Evolutionary conservation across 2,888 invertebrate species (phyloP).

Genomic region (Zeuzera pyrina): DNA sequence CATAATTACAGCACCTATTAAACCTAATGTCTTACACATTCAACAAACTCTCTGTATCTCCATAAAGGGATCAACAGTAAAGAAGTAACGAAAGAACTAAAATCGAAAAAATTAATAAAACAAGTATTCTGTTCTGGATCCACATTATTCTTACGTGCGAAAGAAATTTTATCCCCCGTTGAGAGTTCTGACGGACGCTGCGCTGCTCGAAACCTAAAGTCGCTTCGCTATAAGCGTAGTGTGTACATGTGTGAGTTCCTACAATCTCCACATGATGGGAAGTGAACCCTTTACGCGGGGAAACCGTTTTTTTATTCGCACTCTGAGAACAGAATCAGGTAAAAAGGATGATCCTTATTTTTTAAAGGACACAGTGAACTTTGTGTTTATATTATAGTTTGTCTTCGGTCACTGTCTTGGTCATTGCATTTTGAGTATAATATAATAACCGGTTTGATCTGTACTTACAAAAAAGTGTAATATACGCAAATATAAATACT

Average conservation of each 20-base stretch:
- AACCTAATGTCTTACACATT: too few relatives aligned
- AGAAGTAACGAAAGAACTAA: too few relatives aligned
- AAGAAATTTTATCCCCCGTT: constrained; percentile 64
- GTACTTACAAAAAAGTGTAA: too few relatives aligned
- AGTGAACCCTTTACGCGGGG: constrained; percentile 73
- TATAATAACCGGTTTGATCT: too few relatives aligned
- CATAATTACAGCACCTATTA: too few relatives aligned
- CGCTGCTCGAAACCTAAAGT: constrained; percentile 23
- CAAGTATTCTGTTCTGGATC: too few relatives aligned
- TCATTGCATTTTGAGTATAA: too few relatives aligned
- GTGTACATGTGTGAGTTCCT: constrained; percentile 30
- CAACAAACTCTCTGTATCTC: too few relatives aligned
- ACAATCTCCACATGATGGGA: constrained; percentile 68
- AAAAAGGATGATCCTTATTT: constrained; percentile 71
- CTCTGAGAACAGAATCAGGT: constrained; percentile 73
- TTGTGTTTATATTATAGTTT: constrained; percentile 42
- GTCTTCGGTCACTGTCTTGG: too few relatives aligned
- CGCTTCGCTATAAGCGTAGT: constrained; percentile 4
- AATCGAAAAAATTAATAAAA: too few relatives aligned
- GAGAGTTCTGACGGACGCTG: constrained; percentile 61
- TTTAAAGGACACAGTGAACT: constrained; percentile 66
- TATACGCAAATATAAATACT: too few relatives aligned
- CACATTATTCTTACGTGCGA: constrained; percentile 44
- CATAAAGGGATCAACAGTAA: too few relatives aligned
- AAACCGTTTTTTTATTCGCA: constrained; percentile 73